Conservation (phyloP, 2,113 vertebrate species). For the Prunella himalayana region DNA sequence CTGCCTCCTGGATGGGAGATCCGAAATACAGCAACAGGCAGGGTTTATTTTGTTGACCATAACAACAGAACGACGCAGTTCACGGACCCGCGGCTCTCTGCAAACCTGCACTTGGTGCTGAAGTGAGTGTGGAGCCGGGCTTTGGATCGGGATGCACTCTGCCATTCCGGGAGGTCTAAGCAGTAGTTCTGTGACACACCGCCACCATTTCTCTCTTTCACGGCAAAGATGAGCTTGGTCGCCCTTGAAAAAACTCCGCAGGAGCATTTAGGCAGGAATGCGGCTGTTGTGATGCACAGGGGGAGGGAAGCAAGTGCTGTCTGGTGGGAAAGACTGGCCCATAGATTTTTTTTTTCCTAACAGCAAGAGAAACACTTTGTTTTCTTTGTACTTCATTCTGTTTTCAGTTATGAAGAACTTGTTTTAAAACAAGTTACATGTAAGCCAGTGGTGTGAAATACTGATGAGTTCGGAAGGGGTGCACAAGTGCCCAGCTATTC, state of each 20-base stretch:
- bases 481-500: background rate
- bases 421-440: background rate
- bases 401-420: background rate
- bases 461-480: background rate
- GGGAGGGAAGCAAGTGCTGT: background rate
- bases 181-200: background rate
- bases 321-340: background rate
- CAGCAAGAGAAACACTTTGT: background rate
- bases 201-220: background rate
- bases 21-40: conserved; percentile 93
- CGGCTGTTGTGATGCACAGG: background rate
- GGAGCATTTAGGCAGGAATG: conserved; percentile 25
- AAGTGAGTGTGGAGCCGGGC: conserved; percentile 78
- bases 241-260: background rate
- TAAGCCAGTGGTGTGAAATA: background rate
- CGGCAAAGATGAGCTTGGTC: background rate
- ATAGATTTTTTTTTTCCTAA: background rate
- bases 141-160: background rate
- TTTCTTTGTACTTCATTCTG: background rate
- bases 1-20: conserved; percentile 98
- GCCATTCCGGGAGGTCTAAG: background rate
- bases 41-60: conserved; percentile 98
- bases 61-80: conserved; percentile 98
- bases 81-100: conserved; percentile 93
- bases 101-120: conserved; percentile 92